phyloP scores from a whole-genome alignment of 2,888 invertebrate species.

The Malacosoma neustria region DNA sequence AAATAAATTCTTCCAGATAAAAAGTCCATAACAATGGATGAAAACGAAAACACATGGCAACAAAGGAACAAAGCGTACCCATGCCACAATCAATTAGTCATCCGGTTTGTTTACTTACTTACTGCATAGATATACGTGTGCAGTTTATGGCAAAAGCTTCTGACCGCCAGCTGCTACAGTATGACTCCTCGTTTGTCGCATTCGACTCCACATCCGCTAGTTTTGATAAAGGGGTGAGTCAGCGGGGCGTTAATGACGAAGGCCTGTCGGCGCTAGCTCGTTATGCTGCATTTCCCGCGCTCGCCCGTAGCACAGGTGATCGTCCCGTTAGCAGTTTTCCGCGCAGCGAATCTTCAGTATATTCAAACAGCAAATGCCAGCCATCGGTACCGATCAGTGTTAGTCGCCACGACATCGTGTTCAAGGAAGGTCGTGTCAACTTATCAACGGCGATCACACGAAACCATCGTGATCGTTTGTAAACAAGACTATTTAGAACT shows the following conservation, averaged over 20 bases:
- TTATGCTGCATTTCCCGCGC: conserved; percentile 31
- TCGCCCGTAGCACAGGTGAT: no score
- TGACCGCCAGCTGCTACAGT: conserved; percentile 49
- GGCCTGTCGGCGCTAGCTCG: no score
- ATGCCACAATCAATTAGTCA: conserved; percentile 57
- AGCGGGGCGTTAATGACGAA: conserved; percentile 28
- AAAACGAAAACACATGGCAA: conserved; percentile 28
- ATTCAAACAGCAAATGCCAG: conserved; percentile 10
- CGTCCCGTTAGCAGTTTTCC: conserved; percentile 35
- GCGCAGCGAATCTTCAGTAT: conserved; percentile 33
- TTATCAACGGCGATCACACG: conserved; percentile 14
- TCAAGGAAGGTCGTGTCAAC: conserved; percentile 37
- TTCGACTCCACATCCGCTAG: conserved; percentile 55
- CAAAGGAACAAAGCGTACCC: conserved; percentile 62
- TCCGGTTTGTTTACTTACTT: conserved; percentile 39
- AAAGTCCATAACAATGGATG: conserved; percentile 18
- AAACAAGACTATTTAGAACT: conserved; percentile 38
- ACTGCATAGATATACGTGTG: conserved; percentile 17
- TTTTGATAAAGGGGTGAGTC: conserved; percentile 65
- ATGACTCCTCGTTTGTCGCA: conserved; percentile 32
- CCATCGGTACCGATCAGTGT: conserved; percentile 23
- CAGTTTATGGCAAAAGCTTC: conserved; percentile 51
- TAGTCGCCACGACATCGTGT: conserved; percentile 33
- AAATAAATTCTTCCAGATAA: conserved; percentile 24
- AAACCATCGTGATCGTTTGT: conserved; percentile 31